A percentile compares a stretch with the other conserved stretches of the same genome.
phyloP scores from a whole-genome alignment of 2,113 vertebrate species.

The Nettapus auritus region DNA sequence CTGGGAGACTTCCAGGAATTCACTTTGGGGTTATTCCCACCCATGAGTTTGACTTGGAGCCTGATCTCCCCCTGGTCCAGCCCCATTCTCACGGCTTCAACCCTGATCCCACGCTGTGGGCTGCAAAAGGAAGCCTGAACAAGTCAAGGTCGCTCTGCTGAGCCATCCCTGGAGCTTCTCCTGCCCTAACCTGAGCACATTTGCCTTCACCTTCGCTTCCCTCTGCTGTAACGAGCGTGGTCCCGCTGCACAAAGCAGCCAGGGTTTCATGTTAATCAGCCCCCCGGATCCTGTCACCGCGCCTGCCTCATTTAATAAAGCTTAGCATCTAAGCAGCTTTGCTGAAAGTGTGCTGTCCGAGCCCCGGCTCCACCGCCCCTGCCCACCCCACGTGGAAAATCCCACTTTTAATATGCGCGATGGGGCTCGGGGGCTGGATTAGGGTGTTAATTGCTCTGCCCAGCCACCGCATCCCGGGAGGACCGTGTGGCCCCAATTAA shows the following conservation, averaged over 20 bases:
- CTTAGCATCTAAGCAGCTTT: slow-evolving; percentile 81
- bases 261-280: slow-evolving; percentile 64
- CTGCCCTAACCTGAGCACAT: slow-evolving; percentile 27
- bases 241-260: slow-evolving; percentile 9
- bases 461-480: neutral
- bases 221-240: slow-evolving; percentile 24
- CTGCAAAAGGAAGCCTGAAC: neutral
- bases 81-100: rapidly evolving
- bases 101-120: rapidly evolving
- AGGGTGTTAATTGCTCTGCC: slow-evolving; percentile 65
- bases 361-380: slow-evolving; percentile 53
- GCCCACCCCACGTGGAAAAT: slow-evolving; percentile 73
- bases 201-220: slow-evolving; percentile 18
- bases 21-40: neutral
- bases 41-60: rapidly evolving
- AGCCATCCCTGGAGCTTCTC: neutral
- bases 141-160: neutral
- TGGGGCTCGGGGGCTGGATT: slow-evolving; percentile 71
- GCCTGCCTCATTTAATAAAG: slow-evolving; percentile 78
- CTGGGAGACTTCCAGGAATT: rapidly evolving
- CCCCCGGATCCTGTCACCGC: slow-evolving; percentile 45
- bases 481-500: slow-evolving; percentile 67
- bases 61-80: neutral
- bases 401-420: slow-evolving; percentile 78
- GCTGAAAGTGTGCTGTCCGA: slow-evolving; percentile 73